These are phyloP conservation scores for Sarcoramphus papa DNA, from an alignment of 2,797 vertebrate genomes.

Conservation along the genomic window DNA sequence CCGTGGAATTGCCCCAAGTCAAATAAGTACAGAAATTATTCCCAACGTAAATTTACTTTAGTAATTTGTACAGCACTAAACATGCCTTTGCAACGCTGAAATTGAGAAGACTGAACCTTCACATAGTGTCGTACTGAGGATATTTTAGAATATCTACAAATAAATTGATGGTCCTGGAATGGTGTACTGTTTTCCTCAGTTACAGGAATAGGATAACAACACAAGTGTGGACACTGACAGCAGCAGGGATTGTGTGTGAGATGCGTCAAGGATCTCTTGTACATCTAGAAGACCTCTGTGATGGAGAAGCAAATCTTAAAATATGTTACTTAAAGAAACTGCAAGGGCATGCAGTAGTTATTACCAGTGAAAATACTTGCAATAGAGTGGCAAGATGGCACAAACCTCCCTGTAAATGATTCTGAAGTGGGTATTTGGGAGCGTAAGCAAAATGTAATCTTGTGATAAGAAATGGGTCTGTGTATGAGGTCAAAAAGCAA, in stretches of 20 bases:
- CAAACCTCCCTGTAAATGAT: not conserved
- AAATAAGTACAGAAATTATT: not conserved
- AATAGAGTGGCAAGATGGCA: not conserved
- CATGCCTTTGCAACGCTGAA: not conserved
- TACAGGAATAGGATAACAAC: not conserved
- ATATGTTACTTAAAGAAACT: not conserved
- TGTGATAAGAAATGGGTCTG: not conserved
- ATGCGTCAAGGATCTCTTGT: not conserved
- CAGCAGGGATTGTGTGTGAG: not conserved
- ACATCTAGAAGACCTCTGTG: not conserved
- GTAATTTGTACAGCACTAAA: not conserved
- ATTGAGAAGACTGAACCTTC: not conserved
- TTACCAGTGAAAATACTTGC: not conserved
- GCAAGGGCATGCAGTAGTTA: rapidly evolving
- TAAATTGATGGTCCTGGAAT: not conserved
- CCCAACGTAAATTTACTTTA: not conserved
- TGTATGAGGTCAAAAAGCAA: not conserved
- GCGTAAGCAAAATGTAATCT: not conserved
- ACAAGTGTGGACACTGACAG: not conserved
- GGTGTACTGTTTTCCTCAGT: not conserved
- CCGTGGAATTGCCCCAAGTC: not conserved
- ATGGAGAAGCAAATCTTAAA: not conserved
- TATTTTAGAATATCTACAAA: not conserved
- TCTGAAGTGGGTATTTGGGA: not conserved
- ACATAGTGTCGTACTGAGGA: rapidly evolving